Percentiles rank a stretch among this genome's conserved stretches.
phyloP scores from a whole-genome alignment of 2,797 vertebrate genomes.

The Sebastolobus alascanus region DNA sequence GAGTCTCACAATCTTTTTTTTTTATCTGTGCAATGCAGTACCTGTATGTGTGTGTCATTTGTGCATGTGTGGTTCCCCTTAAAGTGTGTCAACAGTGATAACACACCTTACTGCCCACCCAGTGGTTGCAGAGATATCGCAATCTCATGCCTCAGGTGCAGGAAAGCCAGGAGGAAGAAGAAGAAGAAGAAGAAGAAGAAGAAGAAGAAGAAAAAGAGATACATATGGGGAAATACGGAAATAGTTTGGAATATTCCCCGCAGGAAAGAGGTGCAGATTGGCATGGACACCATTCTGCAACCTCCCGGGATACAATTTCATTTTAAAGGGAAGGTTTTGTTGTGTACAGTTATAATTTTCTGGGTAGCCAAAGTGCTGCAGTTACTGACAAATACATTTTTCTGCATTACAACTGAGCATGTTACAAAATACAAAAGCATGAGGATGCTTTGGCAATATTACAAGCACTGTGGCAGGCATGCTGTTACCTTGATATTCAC shows the following conservation, averaged over 20 bases:
- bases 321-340: constrained; percentile 47
- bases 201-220: constrained; percentile 20
- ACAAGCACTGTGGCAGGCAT: constrained; percentile 5
- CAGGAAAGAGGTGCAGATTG: constrained; percentile 49
- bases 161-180: constrained; percentile 34
- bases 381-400: constrained; percentile 6
- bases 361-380: constrained; percentile 25
- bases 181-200: constrained; percentile 12
- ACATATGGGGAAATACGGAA: constrained; percentile 30
- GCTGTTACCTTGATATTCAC: constrained; percentile 16
- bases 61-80: constrained; percentile 51
- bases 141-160: constrained; percentile 63
- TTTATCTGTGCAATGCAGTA: constrained; percentile 62
- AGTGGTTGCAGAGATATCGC: constrained; percentile 65
- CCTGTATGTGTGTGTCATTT: constrained; percentile 52
- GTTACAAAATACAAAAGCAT: background rate
- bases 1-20: constrained; percentile 49
- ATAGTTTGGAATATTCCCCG: constrained; percentile 49
- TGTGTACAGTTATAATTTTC: constrained; percentile 37
- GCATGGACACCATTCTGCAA: constrained; percentile 29
- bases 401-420: background rate
- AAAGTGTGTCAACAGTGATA: constrained; percentile 74
- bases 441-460: background rate
- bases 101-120: constrained; percentile 57
- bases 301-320: constrained; percentile 53